Evolutionary conservation across 1,140 invertebrate genomes (phyloP), one percentile per base, ranked within the genome.

Genomic region (Tachypleus tridentatus): DNA sequence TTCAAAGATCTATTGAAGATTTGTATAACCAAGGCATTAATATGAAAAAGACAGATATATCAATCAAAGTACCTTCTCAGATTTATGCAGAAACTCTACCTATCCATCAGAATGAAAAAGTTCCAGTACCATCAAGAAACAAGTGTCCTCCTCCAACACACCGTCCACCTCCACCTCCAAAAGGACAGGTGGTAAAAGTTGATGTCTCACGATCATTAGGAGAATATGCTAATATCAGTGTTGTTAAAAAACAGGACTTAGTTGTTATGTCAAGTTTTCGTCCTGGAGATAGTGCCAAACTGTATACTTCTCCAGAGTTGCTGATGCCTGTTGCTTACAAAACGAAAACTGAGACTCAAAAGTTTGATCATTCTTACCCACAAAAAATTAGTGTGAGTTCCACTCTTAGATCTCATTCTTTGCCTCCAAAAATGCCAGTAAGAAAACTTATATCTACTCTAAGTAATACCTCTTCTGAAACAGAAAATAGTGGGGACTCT

Each of bases 221-320:
- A 51, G 68, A 69, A 48, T 69, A 69, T 61, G 68, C 68, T 6
- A 69, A 69, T 63, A 63, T 69, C 51, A 62, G 62, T 61, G 59
- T 69, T 11, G 57, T 51, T 58, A 56, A 62, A 60, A 65, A 66
- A 10, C 61, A 66, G 5, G 51, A n/a, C 50, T 11, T 53, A 48
- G 62, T 62, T 5, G 59, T 88, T 47, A 86, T 89, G 79, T 92
- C 89, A 7, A 90, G 88, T 70, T 93, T 93, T 77, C 72, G 75
- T 84, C 91, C 91, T 1, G 82, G 86, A 57, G 85, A 87, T 68
- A 86, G 82, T 79, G 89, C 90, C 65, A 93, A 93, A 76, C 77
- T 93, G 52, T 93, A 93, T 76, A 91, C 90, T 7, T 88, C 87
- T 51, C 91, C 91, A 10, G 86, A 89, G 72, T 89, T 89, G 73